Evolutionary conservation across 2,888 invertebrate species (phyloP).

Genomic region (Aquatica leii): DNA sequence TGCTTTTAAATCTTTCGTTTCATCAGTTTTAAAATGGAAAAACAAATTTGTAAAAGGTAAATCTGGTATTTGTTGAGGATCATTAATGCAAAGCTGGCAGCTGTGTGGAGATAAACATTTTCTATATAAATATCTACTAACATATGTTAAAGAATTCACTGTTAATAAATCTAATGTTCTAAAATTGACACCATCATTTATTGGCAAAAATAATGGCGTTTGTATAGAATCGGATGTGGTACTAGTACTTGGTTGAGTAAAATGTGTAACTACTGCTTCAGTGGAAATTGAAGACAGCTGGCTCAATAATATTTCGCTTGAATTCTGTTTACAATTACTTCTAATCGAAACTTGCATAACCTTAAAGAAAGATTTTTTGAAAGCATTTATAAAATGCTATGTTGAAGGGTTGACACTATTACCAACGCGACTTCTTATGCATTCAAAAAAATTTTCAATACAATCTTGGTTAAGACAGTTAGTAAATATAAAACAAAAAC

Average conservation of each 20-base stretch:
- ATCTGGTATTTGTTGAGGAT: too few species aligned
- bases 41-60: too few species aligned
- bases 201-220: background rate
- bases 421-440: too few species aligned
- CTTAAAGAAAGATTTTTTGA: conserved; percentile 38
- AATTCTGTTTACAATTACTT: conserved; percentile 15
- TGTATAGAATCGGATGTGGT: background rate
- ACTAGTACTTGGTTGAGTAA: background rate
- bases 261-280: background rate
- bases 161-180: conserved; percentile 9
- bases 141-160: conserved; percentile 23
- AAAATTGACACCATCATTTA: background rate
- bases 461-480: conserved; percentile 41
- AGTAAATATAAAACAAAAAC: conserved; percentile 38
- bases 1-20: conserved; percentile 12
- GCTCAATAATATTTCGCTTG: conserved; percentile 1
- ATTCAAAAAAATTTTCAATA: conserved; percentile 43
- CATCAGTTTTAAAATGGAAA: conserved; percentile 30
- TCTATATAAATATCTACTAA: conserved; percentile 29
- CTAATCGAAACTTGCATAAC: conserved; percentile 17
- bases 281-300: background rate
- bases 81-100: conserved; percentile 8
- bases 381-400: conserved; percentile 32
- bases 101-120: conserved; percentile 22
- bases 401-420: conserved; percentile 42